These are phyloP conservation scores for Arothron firmamentum DNA, from an alignment of 2,113 vertebrate species.

Conservation along the genomic window DNA sequence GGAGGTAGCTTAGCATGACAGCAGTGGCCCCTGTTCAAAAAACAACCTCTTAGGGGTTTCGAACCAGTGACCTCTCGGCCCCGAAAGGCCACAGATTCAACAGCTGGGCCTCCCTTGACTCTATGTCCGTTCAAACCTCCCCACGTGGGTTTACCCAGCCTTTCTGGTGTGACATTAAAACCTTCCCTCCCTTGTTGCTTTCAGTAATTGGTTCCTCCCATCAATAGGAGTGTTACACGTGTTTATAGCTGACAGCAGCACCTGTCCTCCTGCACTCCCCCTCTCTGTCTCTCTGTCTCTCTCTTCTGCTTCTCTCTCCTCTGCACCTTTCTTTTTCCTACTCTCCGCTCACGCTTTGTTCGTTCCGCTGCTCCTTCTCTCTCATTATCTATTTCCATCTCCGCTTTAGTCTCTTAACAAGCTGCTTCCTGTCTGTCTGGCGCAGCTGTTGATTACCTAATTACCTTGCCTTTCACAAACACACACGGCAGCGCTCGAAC, in stretches of 20 bases:
- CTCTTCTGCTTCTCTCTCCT: conserved; percentile 2
- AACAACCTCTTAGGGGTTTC: no score
- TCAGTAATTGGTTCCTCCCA: conserved; percentile 53
- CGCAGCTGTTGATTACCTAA: conserved; percentile 73
- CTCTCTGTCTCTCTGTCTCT: neutral
- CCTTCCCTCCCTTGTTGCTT: conserved; percentile 25
- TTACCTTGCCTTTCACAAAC: conserved; percentile 48
- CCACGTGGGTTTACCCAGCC: conserved; percentile 16
- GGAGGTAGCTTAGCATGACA: no score
- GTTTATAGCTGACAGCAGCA: conserved; percentile 55
- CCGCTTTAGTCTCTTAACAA: conserved; percentile 63
- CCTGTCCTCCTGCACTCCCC: conserved; percentile 36
- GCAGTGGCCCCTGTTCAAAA: no score
- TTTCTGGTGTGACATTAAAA: conserved; percentile 45
- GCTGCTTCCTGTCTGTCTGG: conserved; percentile 68
- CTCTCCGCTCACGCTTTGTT: conserved; percentile 28
- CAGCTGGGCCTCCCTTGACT: neutral
- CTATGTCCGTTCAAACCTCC: conserved; percentile 10
- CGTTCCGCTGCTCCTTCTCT: conserved; percentile 25
- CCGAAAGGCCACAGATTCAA: neutral
- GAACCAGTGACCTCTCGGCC: neutral
- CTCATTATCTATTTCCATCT: conserved; percentile 63
- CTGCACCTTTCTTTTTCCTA: neutral
- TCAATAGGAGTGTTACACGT: conserved; percentile 47
- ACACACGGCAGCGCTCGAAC: conserved; percentile 3